Conservation (phyloP, 2,888 invertebrate species). For the Lepidochrysops patricia region DNA sequence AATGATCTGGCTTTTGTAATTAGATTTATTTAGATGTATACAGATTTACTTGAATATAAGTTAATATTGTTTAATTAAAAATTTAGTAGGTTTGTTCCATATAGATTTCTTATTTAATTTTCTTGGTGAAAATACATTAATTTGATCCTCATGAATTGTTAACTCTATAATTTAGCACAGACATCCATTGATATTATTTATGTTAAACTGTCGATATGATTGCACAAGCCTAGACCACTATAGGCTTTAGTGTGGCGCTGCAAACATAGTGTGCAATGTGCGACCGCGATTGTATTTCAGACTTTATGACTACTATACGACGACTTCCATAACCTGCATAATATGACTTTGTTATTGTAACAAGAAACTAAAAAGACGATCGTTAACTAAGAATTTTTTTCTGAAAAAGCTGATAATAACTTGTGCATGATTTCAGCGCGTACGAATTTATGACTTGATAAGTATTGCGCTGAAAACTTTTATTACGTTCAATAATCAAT, state of each 20-base stretch:
- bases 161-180: neutral
- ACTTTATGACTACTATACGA: neutral
- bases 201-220: no score
- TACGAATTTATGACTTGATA: neutral
- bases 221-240: no score
- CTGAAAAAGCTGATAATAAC: neutral
- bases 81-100: no score
- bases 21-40: no score
- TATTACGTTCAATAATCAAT: neutral
- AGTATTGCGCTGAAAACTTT: neutral
- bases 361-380: neutral
- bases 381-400: neutral
- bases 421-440: neutral
- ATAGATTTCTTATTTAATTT: no score
- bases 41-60: no score
- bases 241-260: no score
- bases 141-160: neutral
- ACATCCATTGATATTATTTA: no score
- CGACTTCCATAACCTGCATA: neutral
- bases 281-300: neutral
- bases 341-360: neutral
- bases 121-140: no score
- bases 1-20: no score
- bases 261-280: neutral
- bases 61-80: no score